Evolutionary conservation across 2,888 invertebrate genomes (phyloP), one percentile per base, ranked within the genome.

Genomic region (Liodrosophila aerea): DNA sequence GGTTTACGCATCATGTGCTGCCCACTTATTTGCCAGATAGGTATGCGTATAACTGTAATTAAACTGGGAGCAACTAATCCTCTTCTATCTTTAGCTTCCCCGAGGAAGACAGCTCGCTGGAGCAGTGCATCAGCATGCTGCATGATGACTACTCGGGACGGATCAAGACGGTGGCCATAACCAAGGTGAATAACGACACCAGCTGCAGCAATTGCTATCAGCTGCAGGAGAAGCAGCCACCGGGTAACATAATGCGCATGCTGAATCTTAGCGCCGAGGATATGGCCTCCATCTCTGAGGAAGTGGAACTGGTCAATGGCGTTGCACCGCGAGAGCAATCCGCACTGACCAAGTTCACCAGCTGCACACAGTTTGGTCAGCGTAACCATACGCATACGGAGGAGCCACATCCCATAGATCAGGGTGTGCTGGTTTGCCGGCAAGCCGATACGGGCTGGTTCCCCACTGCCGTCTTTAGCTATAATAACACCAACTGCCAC

Each of bases 361-460:
- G 67, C 34, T 88, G 88, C 59, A 54, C 76, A 3, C 86, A 87
- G 49, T 88, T 88, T 16, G 88, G 88, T 1, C 66, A 58, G 2
- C 73, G 64, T 34, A 84, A 81, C 12, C 7, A 37, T 0, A 70
- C 58, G 1, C 31, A 40, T 1, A 8, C 8, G 0, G 12, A 57
- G 7, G 41, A 7, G 9, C 16, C 57, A 87, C 90, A 70, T 58
- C 71, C 88, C 62, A 87, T 90, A 29, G 94, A 94, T 93, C 92
- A 92, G 65, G 95, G 95, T 27, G 91, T 92, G 13, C 91, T 95
- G 11, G 93, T 93, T 34, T 96, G 95, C 77, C 92, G 93, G 37
- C 91, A 92, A 7, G 90, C 91, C 4, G 69, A 86, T 27, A 87
- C 88, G 7, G 94, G 93, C 13, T 95, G 95, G 95, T 94, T 93